phyloP scores from a whole-genome alignment of 2,888 invertebrate genomes.

The Lycia hirtaria region DNA sequence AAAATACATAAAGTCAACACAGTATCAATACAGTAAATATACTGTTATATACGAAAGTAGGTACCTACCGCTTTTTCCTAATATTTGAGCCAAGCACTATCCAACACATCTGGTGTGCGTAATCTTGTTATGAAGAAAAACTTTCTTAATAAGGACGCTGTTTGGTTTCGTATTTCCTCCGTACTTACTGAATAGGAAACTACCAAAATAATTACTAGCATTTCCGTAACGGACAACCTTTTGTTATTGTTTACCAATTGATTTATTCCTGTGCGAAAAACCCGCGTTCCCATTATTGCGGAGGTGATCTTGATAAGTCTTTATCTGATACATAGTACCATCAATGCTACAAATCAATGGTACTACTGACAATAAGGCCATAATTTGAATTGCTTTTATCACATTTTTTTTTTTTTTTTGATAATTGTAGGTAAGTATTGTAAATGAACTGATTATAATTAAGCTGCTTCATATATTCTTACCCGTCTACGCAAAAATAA shows the following conservation, averaged over 20 bases:
- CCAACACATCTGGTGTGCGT: conserved; percentile 81
- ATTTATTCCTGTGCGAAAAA: conserved; percentile 8
- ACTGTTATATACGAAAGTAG: neutral
- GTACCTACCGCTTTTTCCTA: conserved; percentile 46
- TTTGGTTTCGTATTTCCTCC: conserved; percentile 68
- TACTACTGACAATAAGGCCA: too few species aligned
- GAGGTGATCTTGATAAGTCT: neutral
- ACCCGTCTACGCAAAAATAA: too few species aligned
- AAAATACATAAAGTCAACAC: too few species aligned
- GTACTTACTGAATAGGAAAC: conserved; percentile 53
- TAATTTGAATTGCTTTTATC: too few species aligned
- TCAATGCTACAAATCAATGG: too few species aligned
- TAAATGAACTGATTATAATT: too few species aligned
- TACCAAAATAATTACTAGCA: conserved; percentile 40
- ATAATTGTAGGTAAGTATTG: too few species aligned
- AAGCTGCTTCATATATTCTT: too few species aligned
- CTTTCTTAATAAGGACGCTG: conserved; percentile 81
- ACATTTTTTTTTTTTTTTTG: too few species aligned
- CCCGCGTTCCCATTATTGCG: neutral
- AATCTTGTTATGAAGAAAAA: conserved; percentile 84
- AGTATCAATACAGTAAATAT: too few species aligned
- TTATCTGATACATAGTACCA: too few species aligned
- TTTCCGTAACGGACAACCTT: conserved; percentile 27
- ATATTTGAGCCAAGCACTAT: conserved; percentile 69
- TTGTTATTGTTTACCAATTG: conserved; percentile 24